Percentiles rank a stretch among this genome's conserved stretches.
These are phyloP conservation scores for rabbit (Oryctolagus cuniculus) DNA, from an alignment of 2,113 vertebrate species.

Conservation along the genomic window DNA sequence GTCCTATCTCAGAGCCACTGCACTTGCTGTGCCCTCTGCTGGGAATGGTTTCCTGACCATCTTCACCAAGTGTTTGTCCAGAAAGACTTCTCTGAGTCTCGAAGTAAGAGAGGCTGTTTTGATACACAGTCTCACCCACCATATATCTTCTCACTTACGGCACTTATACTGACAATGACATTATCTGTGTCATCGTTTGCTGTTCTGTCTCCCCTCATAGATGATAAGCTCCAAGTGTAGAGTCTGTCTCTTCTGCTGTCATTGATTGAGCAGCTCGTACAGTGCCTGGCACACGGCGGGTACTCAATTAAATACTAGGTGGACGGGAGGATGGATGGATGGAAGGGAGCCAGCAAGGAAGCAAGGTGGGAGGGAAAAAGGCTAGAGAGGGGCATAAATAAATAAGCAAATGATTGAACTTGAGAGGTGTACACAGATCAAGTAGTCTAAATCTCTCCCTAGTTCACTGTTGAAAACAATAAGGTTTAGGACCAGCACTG, in stretches of 20 bases:
- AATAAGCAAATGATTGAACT: not conserved
- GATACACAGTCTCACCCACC: not conserved
- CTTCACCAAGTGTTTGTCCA: not conserved
- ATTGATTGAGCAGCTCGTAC: not conserved
- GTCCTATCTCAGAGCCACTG: not conserved
- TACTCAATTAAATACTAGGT: not conserved
- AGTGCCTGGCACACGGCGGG: not conserved
- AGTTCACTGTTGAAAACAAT: not conserved
- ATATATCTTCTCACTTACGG: not conserved
- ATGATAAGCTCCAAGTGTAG: not conserved
- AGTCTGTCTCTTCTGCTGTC: not conserved
- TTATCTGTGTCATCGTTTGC: not conserved
- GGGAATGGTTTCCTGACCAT: not conserved
- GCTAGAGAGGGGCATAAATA: not conserved
- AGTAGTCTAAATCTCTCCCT: not conserved
- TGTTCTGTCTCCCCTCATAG: not conserved
- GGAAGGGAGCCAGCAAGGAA: not conserved
- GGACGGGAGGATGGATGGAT: no score
- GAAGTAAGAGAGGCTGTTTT: not conserved
- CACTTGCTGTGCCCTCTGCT: not conserved
- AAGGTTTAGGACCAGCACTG: no score
- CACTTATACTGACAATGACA: not conserved
- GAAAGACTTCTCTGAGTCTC: constrained; percentile 10
- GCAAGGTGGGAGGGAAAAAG: no score
- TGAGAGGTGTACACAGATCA: constrained; percentile 7